Percentiles rank a stretch among this genome's conserved stretches.
Evolutionary conservation across 2,888 invertebrate species (phyloP).

Genomic region (Machimus atricapillus): DNA sequence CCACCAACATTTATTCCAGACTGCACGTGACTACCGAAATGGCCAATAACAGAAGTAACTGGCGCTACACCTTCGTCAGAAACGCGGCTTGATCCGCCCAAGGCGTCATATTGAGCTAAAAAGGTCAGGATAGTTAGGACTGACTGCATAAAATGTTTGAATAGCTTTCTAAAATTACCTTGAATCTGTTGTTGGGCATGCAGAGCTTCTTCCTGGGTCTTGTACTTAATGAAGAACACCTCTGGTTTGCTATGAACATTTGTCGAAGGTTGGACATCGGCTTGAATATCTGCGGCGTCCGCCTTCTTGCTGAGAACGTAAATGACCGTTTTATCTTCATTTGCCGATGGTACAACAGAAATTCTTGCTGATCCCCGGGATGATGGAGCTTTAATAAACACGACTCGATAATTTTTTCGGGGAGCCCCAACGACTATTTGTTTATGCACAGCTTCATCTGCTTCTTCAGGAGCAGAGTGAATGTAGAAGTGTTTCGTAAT

Average conservation of each 20-base stretch:
- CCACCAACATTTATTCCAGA: slow-evolving; percentile 49
- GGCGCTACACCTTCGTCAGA: slow-evolving; percentile 60
- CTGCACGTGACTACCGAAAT: slow-evolving; percentile 50
- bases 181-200: slow-evolving; percentile 61
- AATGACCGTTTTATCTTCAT: slow-evolving; percentile 62
- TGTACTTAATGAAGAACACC: slow-evolving; percentile 63
- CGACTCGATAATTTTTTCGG: slow-evolving; percentile 61
- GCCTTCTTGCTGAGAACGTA: slow-evolving; percentile 61
- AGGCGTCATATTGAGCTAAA: slow-evolving; percentile 60
- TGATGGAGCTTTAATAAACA: slow-evolving; percentile 61
- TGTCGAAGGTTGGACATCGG: slow-evolving; percentile 57
- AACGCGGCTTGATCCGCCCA: slow-evolving; percentile 58
- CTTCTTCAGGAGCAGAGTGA: slow-evolving; percentile 61
- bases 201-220: slow-evolving; percentile 60
- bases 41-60: slow-evolving; percentile 58
- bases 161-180: slow-evolving; percentile 41
- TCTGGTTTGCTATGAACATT: slow-evolving; percentile 59
- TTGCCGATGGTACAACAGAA: slow-evolving; percentile 56
- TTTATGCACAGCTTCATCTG: slow-evolving; percentile 49
- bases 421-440: slow-evolving; percentile 54
- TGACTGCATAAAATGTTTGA: neutral
- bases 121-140: neutral
- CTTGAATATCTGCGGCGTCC: slow-evolving; percentile 56
- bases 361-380: slow-evolving; percentile 50
- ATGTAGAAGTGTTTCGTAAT: slow-evolving; percentile 61